Percentiles rank a stretch among this genome's conserved stretches.
These are phyloP conservation scores for Hypena proboscidalis DNA, from an alignment of 2,888 invertebrate genomes.

Conservation along the genomic window DNA sequence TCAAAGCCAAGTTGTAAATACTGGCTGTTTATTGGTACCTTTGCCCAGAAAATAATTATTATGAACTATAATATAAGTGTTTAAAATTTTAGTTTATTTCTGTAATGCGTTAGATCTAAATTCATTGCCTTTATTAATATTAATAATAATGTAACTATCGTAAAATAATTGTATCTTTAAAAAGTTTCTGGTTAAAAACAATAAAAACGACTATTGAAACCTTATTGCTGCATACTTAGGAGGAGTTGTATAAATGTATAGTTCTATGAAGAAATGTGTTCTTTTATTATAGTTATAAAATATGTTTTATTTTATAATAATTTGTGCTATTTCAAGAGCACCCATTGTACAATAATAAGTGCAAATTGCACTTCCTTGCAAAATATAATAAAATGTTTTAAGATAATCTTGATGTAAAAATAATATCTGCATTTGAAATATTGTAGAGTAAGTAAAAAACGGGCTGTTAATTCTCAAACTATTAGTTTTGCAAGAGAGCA, in stretches of 20 bases:
- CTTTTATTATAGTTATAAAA: conserved; percentile 18
- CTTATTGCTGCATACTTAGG: conserved; percentile 14
- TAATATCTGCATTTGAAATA: too few species aligned
- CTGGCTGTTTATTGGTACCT: too few species aligned
- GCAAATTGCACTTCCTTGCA: conserved; percentile 21
- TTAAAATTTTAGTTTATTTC: conserved; percentile 21
- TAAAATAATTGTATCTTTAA: too few species aligned
- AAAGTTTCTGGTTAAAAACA: too few species aligned
- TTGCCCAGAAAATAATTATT: conserved; percentile 14
- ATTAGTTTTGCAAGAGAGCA: conserved; percentile 20
- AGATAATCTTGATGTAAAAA: too few species aligned
- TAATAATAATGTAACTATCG: too few species aligned
- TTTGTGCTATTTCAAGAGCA: conserved; percentile 32
- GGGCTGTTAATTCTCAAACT: neutral
- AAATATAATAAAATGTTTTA: conserved; percentile 5
- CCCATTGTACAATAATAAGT: conserved; percentile 36
- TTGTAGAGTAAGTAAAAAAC: neutral
- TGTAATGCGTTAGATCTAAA: conserved; percentile 26
- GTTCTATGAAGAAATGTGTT: conserved; percentile 20
- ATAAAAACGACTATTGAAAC: too few species aligned
- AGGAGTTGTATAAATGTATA: conserved; percentile 36
- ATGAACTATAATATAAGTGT: conserved; percentile 19
- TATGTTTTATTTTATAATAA: conserved; percentile 14
- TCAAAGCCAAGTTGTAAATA: too few species aligned
- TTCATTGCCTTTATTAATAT: conserved; percentile 5